These are phyloP conservation scores for Drosophila pachea DNA, from an alignment of 1,140 invertebrate genomes.

Conservation along the genomic window DNA sequence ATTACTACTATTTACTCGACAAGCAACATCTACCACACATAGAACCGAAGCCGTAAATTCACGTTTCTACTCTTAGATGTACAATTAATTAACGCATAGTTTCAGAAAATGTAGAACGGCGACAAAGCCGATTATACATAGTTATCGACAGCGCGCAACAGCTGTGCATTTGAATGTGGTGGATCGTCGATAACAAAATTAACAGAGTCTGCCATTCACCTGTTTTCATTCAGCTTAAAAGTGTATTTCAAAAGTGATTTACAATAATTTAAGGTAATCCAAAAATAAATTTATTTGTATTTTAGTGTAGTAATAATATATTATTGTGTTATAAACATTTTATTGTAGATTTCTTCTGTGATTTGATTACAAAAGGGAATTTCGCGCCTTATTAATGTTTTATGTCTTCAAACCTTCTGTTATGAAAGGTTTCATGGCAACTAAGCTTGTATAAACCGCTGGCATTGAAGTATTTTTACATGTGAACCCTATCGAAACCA, in stretches of 20 bases:
- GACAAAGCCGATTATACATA: neutral
- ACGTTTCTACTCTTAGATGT: neutral
- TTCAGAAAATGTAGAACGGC: neutral
- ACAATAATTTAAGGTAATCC: neutral
- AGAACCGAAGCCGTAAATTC: neutral
- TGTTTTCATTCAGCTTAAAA: neutral
- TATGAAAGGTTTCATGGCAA: too few relatives aligned
- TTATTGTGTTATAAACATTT: too few relatives aligned
- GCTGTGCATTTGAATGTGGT: conserved; percentile 7
- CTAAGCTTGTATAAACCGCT: too few relatives aligned
- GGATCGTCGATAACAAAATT: conserved; percentile 1
- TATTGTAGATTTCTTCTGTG: too few relatives aligned
- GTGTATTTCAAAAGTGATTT: neutral
- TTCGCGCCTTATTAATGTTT: too few relatives aligned
- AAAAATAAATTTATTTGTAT: neutral
- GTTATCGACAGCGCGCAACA: conserved; percentile 1
- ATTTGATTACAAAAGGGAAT: too few relatives aligned
- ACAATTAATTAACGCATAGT: neutral
- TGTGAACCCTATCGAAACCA: too few relatives aligned
- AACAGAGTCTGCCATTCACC: neutral
- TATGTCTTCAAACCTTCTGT: too few relatives aligned
- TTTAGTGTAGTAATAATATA: neutral
- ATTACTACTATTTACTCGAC: conserved; percentile 1
- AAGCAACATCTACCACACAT: neutral
- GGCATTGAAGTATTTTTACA: too few relatives aligned